Conservation (phyloP, 92 coral and sea anemone species). For the Zoanthus sansibaricus region DNA sequence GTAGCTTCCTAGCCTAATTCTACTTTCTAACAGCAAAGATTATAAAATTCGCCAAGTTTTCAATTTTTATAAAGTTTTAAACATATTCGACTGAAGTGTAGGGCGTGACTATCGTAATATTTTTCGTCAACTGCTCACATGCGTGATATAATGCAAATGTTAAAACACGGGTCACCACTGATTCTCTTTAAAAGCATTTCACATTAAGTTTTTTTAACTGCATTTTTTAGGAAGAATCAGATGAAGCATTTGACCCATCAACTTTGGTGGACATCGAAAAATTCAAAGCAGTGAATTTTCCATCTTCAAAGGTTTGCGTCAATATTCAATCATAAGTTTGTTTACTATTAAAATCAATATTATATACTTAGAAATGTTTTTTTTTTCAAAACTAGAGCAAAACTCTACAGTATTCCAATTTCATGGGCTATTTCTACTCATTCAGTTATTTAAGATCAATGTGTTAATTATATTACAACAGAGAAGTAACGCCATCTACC, state of each 20-base stretch:
- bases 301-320: constrained; percentile 38
- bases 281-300: constrained; percentile 88
- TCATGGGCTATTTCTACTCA: background rate
- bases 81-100: no score
- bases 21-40: no score
- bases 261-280: constrained; percentile 83
- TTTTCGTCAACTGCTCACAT: no score
- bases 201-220: background rate
- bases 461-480: background rate
- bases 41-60: no score
- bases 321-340: background rate
- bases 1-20: no score
- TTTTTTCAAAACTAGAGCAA: no score
- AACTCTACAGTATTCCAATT: background rate
- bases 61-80: no score
- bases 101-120: no score
- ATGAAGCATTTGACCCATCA: constrained; percentile 87
- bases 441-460: background rate
- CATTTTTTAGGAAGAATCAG: constrained; percentile 67
- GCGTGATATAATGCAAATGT: no score
- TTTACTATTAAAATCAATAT: background rate
- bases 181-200: background rate
- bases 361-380: background rate
- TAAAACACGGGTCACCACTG: no score
- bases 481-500: background rate